Conservation (phyloP, 2,888 invertebrate species). For the Ditula angustiorana region DNA sequence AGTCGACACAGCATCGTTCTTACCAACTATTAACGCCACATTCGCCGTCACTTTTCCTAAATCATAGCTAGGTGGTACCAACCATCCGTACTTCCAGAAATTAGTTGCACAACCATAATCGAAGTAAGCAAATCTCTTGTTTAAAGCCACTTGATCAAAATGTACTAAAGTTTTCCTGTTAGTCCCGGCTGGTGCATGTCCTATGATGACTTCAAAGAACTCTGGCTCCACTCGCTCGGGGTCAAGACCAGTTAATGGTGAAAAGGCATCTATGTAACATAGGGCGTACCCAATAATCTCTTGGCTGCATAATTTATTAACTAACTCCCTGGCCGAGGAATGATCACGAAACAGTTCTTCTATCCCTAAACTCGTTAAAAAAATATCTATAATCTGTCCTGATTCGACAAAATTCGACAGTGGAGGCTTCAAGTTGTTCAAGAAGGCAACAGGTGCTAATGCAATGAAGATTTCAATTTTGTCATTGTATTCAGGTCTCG, state of each 20-base stretch:
- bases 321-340: conserved; percentile 25
- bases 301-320: conserved; percentile 22
- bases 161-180: conserved; percentile 59
- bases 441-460: conserved; percentile 30
- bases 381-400: conserved; percentile 17
- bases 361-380: conserved; percentile 17
- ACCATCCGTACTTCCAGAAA: conserved; percentile 48
- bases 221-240: conserved; percentile 48
- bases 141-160: conserved; percentile 50
- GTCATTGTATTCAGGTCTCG: conserved; percentile 37
- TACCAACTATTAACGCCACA: conserved; percentile 50
- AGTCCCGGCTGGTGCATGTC: conserved; percentile 57
- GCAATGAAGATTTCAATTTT: conserved; percentile 37
- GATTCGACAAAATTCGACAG: conserved; percentile 13
- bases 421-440: conserved; percentile 45
- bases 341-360: conserved; percentile 40
- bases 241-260: conserved; percentile 37
- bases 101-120: conserved; percentile 58
- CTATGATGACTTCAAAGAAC: conserved; percentile 47
- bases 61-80: conserved; percentile 56
- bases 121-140: conserved; percentile 52
- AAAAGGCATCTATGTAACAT: background rate
- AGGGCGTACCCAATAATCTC: conserved; percentile 12
- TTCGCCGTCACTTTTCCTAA: conserved; percentile 54
- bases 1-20: conserved; percentile 55